These are phyloP conservation scores for Stegana nigrithorax DNA, from an alignment of 2,888 invertebrate genomes.

Conservation along the genomic window DNA sequence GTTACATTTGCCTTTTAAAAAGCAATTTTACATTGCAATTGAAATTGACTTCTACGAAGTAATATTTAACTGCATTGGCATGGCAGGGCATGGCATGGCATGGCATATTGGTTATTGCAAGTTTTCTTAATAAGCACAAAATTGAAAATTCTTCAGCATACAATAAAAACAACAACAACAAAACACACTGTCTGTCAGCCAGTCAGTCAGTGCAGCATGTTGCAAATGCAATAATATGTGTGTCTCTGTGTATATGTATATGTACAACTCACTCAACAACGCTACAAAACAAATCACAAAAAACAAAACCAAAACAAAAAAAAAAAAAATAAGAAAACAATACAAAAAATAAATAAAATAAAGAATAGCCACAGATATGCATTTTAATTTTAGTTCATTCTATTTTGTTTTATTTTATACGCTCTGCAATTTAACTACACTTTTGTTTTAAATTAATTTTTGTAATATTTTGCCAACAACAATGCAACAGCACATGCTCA, in stretches of 20 bases:
- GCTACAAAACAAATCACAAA: no score
- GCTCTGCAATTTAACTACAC: slow-evolving; percentile 42
- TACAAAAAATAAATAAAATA: no score
- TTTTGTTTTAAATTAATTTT: slow-evolving; percentile 54
- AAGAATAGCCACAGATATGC: no score
- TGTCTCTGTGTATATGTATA: slow-evolving; percentile 39
- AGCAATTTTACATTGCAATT: slow-evolving; percentile 4
- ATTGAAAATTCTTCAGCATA: slow-evolving; percentile 17
- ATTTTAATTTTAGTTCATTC: no score
- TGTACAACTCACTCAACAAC: slow-evolving; percentile 33
- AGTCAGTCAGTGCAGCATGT: no score
- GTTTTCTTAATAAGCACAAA: slow-evolving; percentile 8
- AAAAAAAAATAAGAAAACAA: no score
- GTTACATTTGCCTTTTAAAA: background rate
- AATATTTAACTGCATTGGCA: background rate
- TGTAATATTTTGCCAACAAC: slow-evolving; percentile 50
- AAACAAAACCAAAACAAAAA: no score
- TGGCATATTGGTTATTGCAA: background rate
- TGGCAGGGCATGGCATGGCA: background rate
- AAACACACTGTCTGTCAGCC: no score
- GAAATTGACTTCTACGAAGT: background rate
- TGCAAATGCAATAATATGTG: no score
- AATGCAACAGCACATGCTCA: slow-evolving; percentile 19
- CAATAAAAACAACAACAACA: no score
- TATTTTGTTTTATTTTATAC: slow-evolving; percentile 11